Conservation (phyloP, 2,113 vertebrate genomes). For the Pygoscelis adeliae region DNA sequence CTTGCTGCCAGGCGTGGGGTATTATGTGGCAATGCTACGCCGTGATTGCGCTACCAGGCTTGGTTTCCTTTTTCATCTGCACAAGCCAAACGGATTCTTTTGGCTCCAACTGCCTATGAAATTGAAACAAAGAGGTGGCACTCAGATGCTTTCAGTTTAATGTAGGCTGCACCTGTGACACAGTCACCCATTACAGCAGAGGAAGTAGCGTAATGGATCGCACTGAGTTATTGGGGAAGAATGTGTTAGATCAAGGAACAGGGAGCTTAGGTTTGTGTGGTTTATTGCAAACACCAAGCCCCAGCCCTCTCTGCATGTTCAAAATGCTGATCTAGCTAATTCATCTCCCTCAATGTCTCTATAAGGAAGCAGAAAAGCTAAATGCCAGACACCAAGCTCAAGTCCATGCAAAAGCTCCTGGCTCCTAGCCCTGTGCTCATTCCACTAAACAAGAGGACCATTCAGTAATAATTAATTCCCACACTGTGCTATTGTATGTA, state of each 20-base stretch:
- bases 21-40: background rate
- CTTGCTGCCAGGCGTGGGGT: background rate
- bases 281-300: background rate
- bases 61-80: slow-evolving; percentile 19
- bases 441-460: slow-evolving; percentile 53
- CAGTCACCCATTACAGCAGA: background rate
- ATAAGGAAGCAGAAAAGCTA: slow-evolving; percentile 63
- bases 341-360: slow-evolving; percentile 42
- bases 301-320: background rate
- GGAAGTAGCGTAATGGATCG: background rate
- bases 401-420: slow-evolving; percentile 54
- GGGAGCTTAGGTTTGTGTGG: background rate
- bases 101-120: slow-evolving; percentile 17
- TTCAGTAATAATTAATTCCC: slow-evolving; percentile 58
- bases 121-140: slow-evolving; percentile 32
- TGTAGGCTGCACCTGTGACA: background rate
- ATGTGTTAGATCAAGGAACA: background rate
- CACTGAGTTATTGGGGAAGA: background rate
- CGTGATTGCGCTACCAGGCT: background rate
- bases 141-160: background rate
- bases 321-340: slow-evolving; percentile 60
- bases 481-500: slow-evolving; percentile 63
- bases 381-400: slow-evolving; percentile 49
- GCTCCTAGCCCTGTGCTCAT: slow-evolving; percentile 42
- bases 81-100: background rate